Conservation (phyloP, 1,140 invertebrate species). For the Pissodes strobi region DNA sequence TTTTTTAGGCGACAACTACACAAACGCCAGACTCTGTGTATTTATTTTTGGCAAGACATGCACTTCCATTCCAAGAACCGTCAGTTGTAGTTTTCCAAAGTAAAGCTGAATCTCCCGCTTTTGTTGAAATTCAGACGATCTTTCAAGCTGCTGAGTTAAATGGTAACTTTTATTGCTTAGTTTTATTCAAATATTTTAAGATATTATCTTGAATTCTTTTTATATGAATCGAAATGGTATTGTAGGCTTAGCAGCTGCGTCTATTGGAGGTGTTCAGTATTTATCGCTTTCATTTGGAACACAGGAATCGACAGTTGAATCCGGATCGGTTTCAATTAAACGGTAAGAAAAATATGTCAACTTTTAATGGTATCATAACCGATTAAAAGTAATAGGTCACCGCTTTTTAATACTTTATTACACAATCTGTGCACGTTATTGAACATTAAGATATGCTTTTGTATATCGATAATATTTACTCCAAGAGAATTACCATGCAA, state of each 20-base stretch:
- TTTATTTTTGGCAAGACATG: neutral
- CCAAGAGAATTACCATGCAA: no score
- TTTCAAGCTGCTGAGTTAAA: conserved; percentile 6
- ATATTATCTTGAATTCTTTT: neutral
- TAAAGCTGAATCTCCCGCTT: neutral
- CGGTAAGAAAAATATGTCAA: neutral
- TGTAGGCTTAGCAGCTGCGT: conserved; percentile 7
- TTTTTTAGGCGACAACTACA: conserved; percentile 8
- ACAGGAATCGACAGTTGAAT: neutral
- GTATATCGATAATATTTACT: no score
- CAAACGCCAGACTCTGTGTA: neutral
- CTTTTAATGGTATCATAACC: neutral
- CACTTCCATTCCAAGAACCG: neutral
- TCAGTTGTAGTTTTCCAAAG: conserved; percentile 14
- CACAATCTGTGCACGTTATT: no score
- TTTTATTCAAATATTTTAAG: conserved; percentile 1
- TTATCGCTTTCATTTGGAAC: conserved; percentile 10
- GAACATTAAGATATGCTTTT: no score
- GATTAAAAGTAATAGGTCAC: neutral
- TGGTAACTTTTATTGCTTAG: neutral
- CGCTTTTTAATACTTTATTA: no score
- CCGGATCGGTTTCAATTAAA: conserved; percentile 7
- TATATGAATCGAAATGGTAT: no score
- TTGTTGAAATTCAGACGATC: conserved; percentile 7
- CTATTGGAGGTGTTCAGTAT: conserved; percentile 3